phyloP scores from a whole-genome alignment of 2,113 vertebrate species.

The Coregonus clupeaformis region DNA sequence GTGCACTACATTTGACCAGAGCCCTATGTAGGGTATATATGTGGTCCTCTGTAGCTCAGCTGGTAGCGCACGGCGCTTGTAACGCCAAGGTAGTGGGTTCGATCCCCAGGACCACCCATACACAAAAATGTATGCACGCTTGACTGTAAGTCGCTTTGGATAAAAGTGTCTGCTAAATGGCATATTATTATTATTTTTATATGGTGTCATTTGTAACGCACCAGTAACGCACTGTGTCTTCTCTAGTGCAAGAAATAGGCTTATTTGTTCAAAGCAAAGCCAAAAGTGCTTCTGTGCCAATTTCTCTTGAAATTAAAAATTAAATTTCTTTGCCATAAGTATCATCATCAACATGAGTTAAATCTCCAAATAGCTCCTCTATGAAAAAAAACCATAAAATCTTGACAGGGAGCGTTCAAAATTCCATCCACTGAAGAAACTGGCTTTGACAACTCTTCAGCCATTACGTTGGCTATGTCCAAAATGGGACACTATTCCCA shows the following conservation, averaged over 20 bases:
- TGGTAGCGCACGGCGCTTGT: too few species aligned
- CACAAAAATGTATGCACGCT: too few species aligned
- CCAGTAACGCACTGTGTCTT: not conserved
- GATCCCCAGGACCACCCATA: too few species aligned
- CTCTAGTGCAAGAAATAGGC: not conserved
- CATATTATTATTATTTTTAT: too few species aligned
- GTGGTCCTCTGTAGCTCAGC: too few species aligned
- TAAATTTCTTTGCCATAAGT: not conserved
- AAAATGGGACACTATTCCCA: too few species aligned
- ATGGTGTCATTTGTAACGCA: too few species aligned
- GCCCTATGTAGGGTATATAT: too few species aligned
- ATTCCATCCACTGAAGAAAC: constrained; percentile 31
- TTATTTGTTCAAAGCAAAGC: not conserved
- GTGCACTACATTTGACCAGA: too few species aligned
- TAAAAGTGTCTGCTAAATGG: too few species aligned
- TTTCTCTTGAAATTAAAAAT: constrained; percentile 19
- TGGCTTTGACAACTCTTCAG: constrained; percentile 32
- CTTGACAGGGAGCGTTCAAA: not conserved
- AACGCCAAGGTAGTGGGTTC: too few species aligned
- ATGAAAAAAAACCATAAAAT: constrained; percentile 8
- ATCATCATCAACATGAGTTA: not conserved
- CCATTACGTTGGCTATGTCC: not conserved
- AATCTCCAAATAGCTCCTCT: not conserved
- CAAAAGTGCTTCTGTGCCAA: constrained; percentile 26
- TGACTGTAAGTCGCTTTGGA: too few species aligned